These are phyloP conservation scores for Gymnoscopelus braueri DNA, from an alignment of 2,797 vertebrate genomes.

Conservation along the genomic window DNA sequence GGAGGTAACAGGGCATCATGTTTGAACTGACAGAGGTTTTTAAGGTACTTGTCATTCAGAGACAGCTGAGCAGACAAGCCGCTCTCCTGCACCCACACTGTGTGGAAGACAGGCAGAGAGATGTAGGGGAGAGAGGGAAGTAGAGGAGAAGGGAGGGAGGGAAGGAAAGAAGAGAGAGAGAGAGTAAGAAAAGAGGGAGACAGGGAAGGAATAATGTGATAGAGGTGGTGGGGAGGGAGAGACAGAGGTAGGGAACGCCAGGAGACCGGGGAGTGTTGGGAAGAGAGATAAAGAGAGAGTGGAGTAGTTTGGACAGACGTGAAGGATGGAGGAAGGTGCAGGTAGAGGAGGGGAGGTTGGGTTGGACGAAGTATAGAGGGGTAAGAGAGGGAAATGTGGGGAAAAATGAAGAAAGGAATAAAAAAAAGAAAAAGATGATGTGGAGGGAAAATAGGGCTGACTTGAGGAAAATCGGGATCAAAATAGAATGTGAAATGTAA, in stretches of 20 bases:
- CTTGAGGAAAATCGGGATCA: too few relatives aligned
- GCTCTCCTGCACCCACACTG: conserved; percentile 54
- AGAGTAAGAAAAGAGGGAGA: conserved; percentile 10
- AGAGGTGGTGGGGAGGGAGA: neutral
- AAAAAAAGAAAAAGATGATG: neutral
- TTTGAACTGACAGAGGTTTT: conserved; percentile 75
- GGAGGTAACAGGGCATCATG: conserved; percentile 63
- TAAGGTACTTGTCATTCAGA: conserved; percentile 77
- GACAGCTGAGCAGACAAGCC: conserved; percentile 71
- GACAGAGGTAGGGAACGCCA: neutral
- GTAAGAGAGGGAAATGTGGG: neutral
- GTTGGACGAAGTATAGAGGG: neutral
- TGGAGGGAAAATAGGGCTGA: too few relatives aligned
- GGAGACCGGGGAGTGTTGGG: too few relatives aligned
- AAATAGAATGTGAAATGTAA: too few relatives aligned
- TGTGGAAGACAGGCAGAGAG: conserved; percentile 41
- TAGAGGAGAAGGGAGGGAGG: conserved; percentile 12
- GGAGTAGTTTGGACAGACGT: too few relatives aligned
- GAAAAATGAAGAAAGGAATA: neutral
- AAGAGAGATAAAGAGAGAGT: neutral
- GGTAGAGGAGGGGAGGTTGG: conserved; percentile 12
- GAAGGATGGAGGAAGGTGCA: neutral
- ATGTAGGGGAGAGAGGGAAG: conserved; percentile 27
- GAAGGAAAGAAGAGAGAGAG: neutral
- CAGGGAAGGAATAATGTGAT: neutral